Evolutionary conservation across 2,113 vertebrate species (phyloP).

Genomic region (Nesoenas mayeri): DNA sequence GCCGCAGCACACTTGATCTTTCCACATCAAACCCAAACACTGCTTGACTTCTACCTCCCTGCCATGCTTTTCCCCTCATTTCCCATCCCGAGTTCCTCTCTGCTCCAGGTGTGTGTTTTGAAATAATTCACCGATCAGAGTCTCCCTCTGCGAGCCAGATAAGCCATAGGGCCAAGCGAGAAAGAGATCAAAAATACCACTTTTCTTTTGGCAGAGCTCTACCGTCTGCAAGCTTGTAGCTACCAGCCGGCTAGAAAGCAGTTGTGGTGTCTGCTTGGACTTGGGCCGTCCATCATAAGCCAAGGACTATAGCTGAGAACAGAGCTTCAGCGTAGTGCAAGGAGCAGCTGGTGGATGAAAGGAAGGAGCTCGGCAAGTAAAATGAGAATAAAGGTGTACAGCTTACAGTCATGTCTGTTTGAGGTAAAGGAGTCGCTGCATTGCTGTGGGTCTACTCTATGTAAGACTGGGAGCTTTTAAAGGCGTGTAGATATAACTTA

Average conservation of each 20-base stretch:
- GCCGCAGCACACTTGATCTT: slow-evolving; percentile 34
- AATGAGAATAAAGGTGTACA: not conserved
- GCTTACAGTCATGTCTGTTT: not conserved
- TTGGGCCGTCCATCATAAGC: not conserved
- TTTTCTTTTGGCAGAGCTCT: not conserved
- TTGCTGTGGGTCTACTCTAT: not conserved
- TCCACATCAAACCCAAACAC: slow-evolving; percentile 24
- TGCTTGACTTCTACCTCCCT: not conserved
- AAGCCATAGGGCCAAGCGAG: not conserved
- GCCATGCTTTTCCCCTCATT: not conserved
- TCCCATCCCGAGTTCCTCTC: not conserved
- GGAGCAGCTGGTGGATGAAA: not conserved
- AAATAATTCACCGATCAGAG: not conserved
- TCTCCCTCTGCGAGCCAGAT: not conserved
- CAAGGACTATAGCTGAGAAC: not conserved
- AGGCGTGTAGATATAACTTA: not conserved
- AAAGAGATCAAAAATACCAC: not conserved
- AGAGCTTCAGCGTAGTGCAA: not conserved
- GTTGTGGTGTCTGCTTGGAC: not conserved
- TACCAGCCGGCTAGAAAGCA: not conserved
- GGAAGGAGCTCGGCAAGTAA: not conserved
- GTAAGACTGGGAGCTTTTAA: not conserved
- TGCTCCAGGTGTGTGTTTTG: not conserved
- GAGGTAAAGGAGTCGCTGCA: not conserved
- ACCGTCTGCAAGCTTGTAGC: not conserved